Percentiles rank a stretch among this genome's conserved stretches.
phyloP scores from a whole-genome alignment of 2,888 invertebrate genomes.

The Syrphus vitripennis region DNA sequence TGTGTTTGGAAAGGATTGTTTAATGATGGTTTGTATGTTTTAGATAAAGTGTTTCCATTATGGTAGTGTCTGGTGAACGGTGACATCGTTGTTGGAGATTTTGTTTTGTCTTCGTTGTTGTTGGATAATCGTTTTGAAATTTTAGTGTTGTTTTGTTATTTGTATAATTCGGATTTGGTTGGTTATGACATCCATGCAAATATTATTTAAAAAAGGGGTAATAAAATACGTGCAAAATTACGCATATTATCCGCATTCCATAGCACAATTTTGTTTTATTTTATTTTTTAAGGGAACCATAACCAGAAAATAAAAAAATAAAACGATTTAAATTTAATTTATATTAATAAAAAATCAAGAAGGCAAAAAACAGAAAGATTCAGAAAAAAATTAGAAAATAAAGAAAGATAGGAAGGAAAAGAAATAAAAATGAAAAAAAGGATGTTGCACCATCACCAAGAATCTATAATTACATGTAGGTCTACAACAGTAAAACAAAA shows the following conservation, averaged over 20 bases:
- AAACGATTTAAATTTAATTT: neutral
- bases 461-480: too few relatives aligned
- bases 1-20: conserved; percentile 62
- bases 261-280: conserved; percentile 31
- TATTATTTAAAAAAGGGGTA: conserved; percentile 41
- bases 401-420: too few relatives aligned
- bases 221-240: conserved; percentile 59
- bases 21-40: conserved; percentile 37
- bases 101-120: conserved; percentile 13
- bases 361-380: neutral
- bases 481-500: neutral
- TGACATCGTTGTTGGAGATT: neutral
- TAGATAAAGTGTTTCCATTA: neutral
- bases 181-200: conserved; percentile 59
- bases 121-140: neutral
- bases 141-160: conserved; percentile 23
- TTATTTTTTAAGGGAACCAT: conserved; percentile 40
- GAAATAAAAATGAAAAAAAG: neutral
- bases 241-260: conserved; percentile 46
- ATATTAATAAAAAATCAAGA: neutral
- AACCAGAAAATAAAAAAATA: conserved; percentile 48
- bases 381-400: neutral
- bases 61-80: neutral
- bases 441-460: conserved; percentile 18
- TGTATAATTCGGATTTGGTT: conserved; percentile 8